These are phyloP conservation scores for Keiferia lycopersicella DNA, from an alignment of 2,888 invertebrate species.

Conservation along the genomic window DNA sequence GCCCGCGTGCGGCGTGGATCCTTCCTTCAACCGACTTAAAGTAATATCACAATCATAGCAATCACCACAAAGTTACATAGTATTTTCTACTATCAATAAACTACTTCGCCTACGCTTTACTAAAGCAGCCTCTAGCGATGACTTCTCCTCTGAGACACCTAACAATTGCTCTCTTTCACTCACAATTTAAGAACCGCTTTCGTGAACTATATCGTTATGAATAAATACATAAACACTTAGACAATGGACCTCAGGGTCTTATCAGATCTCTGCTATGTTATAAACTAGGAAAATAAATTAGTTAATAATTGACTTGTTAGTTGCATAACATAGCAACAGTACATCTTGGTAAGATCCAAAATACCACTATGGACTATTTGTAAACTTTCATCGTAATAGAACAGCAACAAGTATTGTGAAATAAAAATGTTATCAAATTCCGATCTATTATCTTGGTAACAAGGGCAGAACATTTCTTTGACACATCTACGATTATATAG, in stretches of 20 bases:
- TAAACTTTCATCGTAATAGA: not conserved
- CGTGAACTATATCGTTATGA: slow-evolving; percentile 18
- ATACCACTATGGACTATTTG: slow-evolving; percentile 5
- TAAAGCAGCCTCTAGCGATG: slow-evolving; percentile 41
- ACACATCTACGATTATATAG: too few species aligned
- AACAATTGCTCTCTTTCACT: slow-evolving; percentile 16
- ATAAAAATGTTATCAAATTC: too few species aligned
- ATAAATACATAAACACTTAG: slow-evolving; percentile 21
- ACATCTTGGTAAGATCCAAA: slow-evolving; percentile 18
- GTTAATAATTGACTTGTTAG: slow-evolving; percentile 26
- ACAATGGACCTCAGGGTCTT: slow-evolving; percentile 13
- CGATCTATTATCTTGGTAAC: too few species aligned
- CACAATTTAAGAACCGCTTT: slow-evolving; percentile 20
- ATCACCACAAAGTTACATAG: slow-evolving; percentile 49
- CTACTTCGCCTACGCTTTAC: slow-evolving; percentile 31
- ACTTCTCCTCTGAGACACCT: slow-evolving; percentile 32
- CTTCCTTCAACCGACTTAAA: slow-evolving; percentile 60
- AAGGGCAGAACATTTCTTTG: too few species aligned
- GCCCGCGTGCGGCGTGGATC: slow-evolving; percentile 31
- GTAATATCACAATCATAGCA: slow-evolving; percentile 78
- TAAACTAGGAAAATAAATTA: slow-evolving; percentile 21
- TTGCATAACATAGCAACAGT: slow-evolving; percentile 24
- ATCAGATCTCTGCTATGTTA: slow-evolving; percentile 26
- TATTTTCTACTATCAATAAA: slow-evolving; percentile 40
- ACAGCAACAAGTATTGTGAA: not conserved